These are phyloP conservation scores for Ptychoptera contaminata DNA, from an alignment of 2,888 invertebrate genomes.

Conservation along the genomic window DNA sequence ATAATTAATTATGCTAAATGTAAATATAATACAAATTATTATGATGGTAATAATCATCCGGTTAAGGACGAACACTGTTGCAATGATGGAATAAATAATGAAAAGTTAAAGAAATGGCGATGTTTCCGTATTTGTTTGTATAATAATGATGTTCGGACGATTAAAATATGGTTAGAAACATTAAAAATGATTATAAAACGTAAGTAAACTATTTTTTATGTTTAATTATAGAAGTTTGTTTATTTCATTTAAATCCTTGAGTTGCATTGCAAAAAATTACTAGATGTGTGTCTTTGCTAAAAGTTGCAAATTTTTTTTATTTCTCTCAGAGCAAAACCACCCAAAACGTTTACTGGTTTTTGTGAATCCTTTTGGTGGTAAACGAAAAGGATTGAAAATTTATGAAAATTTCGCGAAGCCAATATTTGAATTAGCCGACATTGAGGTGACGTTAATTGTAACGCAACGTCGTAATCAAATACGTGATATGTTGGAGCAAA, in stretches of 20 bases:
- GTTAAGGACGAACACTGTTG: no score
- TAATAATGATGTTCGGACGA: slow-evolving; percentile 41
- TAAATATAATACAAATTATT: slow-evolving; percentile 26
- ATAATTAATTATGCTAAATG: slow-evolving; percentile 42
- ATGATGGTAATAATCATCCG: slow-evolving; percentile 26
- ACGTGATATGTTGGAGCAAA: slow-evolving; percentile 43
- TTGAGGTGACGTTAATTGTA: slow-evolving; percentile 47
- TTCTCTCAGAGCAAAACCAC: slow-evolving; percentile 27
- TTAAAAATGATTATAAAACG: slow-evolving; percentile 32
- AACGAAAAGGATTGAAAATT: slow-evolving; percentile 51
- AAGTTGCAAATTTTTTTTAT: slow-evolving; percentile 4
- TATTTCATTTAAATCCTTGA: neutral
- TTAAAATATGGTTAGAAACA: slow-evolving; percentile 45
- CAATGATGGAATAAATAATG: no score
- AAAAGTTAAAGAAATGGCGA: slow-evolving; percentile 35
- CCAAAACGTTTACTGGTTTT: slow-evolving; percentile 60
- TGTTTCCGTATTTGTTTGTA: slow-evolving; percentile 39
- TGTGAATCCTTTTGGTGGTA: slow-evolving; percentile 74
- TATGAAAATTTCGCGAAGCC: slow-evolving; percentile 58
- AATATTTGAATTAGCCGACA: slow-evolving; percentile 44
- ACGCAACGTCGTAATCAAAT: slow-evolving; percentile 67
- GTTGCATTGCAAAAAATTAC: neutral
- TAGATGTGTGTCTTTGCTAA: neutral
- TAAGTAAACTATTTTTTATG: slow-evolving; percentile 16
- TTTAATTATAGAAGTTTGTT: neutral